Conservation (phyloP, 1,140 invertebrate species). For the Agrilus planipennis region DNA sequence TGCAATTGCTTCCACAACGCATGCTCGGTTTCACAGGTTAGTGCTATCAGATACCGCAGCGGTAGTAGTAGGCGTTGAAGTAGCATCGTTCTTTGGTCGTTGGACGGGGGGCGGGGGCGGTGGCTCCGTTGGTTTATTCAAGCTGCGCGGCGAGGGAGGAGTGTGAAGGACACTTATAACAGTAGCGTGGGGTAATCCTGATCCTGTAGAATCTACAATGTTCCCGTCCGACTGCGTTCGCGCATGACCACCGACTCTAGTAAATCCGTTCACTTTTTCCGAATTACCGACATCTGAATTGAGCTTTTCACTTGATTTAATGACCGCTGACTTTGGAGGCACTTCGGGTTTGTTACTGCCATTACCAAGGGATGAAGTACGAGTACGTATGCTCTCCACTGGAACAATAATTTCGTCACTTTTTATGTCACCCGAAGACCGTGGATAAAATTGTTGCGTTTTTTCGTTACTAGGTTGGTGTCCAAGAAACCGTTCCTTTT, state of each 20-base stretch:
- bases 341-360: slow-evolving; percentile 11
- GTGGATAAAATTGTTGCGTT: not conserved
- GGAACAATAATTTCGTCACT: slow-evolving; percentile 21
- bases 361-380: slow-evolving; percentile 9
- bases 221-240: slow-evolving; percentile 30
- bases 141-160: slow-evolving; percentile 24
- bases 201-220: slow-evolving; percentile 13
- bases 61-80: no score
- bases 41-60: slow-evolving; percentile 27
- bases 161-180: slow-evolving; percentile 12
- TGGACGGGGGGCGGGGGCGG: slow-evolving; percentile 30
- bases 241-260: slow-evolving; percentile 22
- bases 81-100: slow-evolving; percentile 15
- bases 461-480: slow-evolving; percentile 13
- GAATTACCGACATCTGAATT: slow-evolving; percentile 4
- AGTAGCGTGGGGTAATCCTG: no score
- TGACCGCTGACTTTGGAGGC: slow-evolving; percentile 13
- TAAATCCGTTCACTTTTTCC: slow-evolving; percentile 6
- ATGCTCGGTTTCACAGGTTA: slow-evolving; percentile 23
- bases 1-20: no score
- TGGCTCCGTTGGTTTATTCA: slow-evolving; percentile 30
- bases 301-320: slow-evolving; percentile 18
- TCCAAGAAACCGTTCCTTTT: slow-evolving; percentile 30
- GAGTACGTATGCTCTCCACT: slow-evolving; percentile 1
- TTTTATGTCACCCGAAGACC: slow-evolving; percentile 15